Percentiles rank a stretch among this genome's conserved stretches.
Evolutionary conservation across 2,113 vertebrate species (phyloP).

Genomic region (Aleadryas rufinucha): DNA sequence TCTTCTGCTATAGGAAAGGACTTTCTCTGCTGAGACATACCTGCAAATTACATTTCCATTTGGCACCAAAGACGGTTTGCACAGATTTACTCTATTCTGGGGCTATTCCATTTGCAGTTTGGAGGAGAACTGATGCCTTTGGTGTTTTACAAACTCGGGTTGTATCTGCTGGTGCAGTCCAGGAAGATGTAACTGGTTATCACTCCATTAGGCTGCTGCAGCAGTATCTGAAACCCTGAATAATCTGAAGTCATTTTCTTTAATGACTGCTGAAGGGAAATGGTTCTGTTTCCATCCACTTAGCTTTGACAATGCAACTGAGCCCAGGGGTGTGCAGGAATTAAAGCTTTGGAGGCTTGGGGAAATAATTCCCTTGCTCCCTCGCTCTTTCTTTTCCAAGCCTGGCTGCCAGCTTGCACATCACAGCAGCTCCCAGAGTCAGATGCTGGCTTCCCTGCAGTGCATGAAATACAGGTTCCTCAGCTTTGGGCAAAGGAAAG

Average conservation of each 20-base stretch:
- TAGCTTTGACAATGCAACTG: not conserved
- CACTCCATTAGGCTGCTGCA: not conserved
- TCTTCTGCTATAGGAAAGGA: constrained; percentile 1
- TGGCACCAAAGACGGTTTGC: not conserved
- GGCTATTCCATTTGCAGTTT: not conserved
- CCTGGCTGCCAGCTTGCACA: not conserved
- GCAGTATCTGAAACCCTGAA: not conserved
- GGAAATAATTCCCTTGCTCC: not conserved
- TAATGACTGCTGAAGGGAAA: constrained; percentile 14
- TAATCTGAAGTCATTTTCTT: not conserved
- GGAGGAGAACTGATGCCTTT: not conserved
- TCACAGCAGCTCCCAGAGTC: not conserved
- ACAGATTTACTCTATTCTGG: not conserved
- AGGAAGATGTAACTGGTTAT: not conserved
- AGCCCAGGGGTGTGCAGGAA: not conserved
- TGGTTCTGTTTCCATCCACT: not conserved
- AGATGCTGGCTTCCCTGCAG: not conserved
- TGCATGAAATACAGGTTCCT: not conserved
- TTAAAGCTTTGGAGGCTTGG: not conserved
- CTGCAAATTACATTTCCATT: constrained; percentile 70
- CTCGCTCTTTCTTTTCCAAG: not conserved
- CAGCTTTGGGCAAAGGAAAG: not conserved
- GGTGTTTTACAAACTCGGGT: not conserved
- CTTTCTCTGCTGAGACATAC: constrained; percentile 22
- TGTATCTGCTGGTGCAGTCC: not conserved